Percentiles rank a stretch among this genome's conserved stretches.
Conservation (phyloP, 2,797 vertebrate genomes). For the Danio choprae region DNA sequence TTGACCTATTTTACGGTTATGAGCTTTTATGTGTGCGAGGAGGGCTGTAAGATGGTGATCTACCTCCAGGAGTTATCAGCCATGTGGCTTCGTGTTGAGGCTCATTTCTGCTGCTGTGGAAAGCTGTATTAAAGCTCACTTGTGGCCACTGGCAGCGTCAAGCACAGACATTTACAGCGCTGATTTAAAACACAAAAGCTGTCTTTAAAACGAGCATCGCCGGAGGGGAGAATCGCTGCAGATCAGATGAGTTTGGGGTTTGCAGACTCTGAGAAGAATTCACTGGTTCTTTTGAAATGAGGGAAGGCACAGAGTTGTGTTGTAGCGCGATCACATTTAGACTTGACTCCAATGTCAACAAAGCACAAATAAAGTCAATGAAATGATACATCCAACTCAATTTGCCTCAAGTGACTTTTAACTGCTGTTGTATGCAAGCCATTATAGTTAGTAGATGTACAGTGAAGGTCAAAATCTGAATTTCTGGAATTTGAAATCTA, state of each 20-base stretch:
- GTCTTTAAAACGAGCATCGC: conserved; percentile 22
- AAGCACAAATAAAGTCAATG: background rate
- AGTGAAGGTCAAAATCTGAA: background rate
- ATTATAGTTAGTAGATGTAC: background rate
- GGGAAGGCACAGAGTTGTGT: background rate
- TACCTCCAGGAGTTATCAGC: conserved; percentile 20
- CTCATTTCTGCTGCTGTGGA: conserved; percentile 14
- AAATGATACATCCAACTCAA: background rate
- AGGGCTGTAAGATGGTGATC: conserved; percentile 14
- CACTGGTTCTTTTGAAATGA: background rate
- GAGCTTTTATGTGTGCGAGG: conserved; percentile 24
- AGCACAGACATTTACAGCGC: conserved; percentile 1
- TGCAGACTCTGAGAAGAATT: background rate
- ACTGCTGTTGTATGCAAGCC: background rate
- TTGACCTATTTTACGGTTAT: conserved; percentile 27
- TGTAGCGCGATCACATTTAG: background rate
- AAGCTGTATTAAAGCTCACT: conserved; percentile 24
- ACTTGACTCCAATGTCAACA: background rate
- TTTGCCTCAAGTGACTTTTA: background rate
- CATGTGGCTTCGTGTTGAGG: conserved; percentile 14
- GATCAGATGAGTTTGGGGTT: conserved; percentile 20
- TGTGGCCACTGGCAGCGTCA: conserved; percentile 23
- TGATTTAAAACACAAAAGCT: conserved; percentile 32
- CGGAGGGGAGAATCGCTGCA: conserved; percentile 10
- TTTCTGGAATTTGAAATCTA: background rate